Evolutionary conservation across 2,797 vertebrate species (phyloP), one percentile per base, ranked within the genome.

Genomic region (Gadopsis marmoratus): DNA sequence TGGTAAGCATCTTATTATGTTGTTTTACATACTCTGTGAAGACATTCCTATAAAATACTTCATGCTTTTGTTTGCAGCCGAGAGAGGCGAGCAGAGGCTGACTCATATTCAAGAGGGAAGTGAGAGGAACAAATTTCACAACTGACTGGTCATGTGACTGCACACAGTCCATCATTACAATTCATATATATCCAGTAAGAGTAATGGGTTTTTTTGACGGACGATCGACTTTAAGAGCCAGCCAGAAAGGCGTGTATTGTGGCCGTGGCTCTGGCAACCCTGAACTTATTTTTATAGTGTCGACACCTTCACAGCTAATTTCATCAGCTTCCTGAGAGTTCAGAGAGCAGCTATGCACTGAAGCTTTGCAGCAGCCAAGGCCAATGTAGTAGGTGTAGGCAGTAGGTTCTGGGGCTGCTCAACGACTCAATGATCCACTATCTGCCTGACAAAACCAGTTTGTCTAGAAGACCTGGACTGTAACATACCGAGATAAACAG

Each of bases 1-100:
- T 3, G 98, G 98, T 99, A 86, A 95, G 96, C 88, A 37, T 66
- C 17, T 61, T 21, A 45, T 67, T 21, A 14, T 29, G 21, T n/a
- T 41, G 29, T 67, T 82, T 23, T 23, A 48, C 65, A 56, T 16
- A 10, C 29, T 63, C 39, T 39, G 5, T 47, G 9, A 47, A 62
- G 73, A 13, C 47, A n/a, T 45, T 39, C 48, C 50, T 41, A 19
- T 47, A n/a, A 56, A 67, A 74, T 29, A 41, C 16, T 37, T 64
- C 13, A 12, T 55, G 35, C 69, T 60, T 74, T 61, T 69, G 41
- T 58, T 12, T 71, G 21, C 71, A 33, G 19, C 50, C 3, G 11
- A 67, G 39, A 26, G 43, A 72, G 33, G 59, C 3, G 16, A 64
- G 54, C 50, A 13, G 26, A 48, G 10, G 12, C 21, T 17, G 65